These are phyloP conservation scores for Scelioninae gen. 1 DNA, from an alignment of 2,888 invertebrate genomes.

Conservation along the genomic window DNA sequence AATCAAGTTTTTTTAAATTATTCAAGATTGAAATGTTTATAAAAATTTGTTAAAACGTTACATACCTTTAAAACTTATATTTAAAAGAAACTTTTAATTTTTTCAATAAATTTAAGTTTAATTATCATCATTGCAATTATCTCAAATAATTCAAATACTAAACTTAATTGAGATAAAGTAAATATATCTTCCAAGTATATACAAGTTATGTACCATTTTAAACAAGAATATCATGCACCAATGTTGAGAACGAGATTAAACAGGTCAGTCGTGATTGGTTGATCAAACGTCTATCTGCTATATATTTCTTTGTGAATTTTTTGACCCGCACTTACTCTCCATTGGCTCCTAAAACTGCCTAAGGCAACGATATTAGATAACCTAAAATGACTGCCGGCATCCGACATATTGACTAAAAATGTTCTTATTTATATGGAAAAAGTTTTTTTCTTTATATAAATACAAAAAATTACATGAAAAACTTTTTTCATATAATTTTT, in stretches of 20 bases:
- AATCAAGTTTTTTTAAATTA: too few relatives aligned
- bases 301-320: constrained; percentile 42
- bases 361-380: constrained; percentile 36
- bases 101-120: too few relatives aligned
- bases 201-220: background rate
- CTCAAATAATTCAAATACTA: too few relatives aligned
- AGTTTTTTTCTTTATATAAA: too few relatives aligned
- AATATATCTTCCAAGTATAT: background rate
- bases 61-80: too few relatives aligned
- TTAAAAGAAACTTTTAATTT: too few relatives aligned
- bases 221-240: constrained; percentile 13
- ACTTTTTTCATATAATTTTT: too few relatives aligned
- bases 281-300: constrained; percentile 42
- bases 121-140: too few relatives aligned
- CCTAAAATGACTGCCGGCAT: constrained; percentile 40
- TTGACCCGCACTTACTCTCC: constrained; percentile 33
- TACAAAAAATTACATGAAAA: too few relatives aligned
- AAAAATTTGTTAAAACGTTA: too few relatives aligned
- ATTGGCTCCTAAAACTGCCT: constrained; percentile 63
- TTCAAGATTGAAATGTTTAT: too few relatives aligned
- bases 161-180: background rate
- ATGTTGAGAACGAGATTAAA: constrained; percentile 18
- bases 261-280: constrained; percentile 23
- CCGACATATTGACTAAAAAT: too few relatives aligned
- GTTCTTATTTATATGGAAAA: background rate